Evolutionary conservation across 2,113 vertebrate genomes (phyloP), one percentile per base, ranked within the genome.

Genomic region (Eonycteris spelaea): DNA sequence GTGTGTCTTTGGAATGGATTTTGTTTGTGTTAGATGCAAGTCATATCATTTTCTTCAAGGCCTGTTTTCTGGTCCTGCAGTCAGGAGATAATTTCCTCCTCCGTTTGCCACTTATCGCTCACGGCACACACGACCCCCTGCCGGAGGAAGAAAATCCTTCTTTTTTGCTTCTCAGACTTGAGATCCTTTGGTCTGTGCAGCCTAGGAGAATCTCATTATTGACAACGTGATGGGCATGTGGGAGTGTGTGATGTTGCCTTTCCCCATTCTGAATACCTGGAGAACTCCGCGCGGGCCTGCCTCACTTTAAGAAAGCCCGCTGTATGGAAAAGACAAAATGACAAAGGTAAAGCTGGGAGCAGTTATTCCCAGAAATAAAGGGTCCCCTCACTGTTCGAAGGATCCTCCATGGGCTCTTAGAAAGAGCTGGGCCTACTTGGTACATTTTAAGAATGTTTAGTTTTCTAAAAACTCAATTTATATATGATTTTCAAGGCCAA

Each of bases 181-280:
- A 61, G 87, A 43, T 21, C 38, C 94, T 95, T 71, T 71, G 94
- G 85, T 92, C 70, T 94, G 26, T 68, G 38, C 53, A 59, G 57
- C 59, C 48, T 51, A 3, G 83, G 53, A 71, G 90, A 85, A 94
- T 96, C 96, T 91, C 88, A 45, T 94, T 86, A 94, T 2, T 35
- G 90, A 40, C 80, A 19, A 9, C 14, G 51, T 68, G 94, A 45
- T 0, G 0, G 70, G 74, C 82, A 30, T 67, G 24, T 5, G 45
- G 59, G 65, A 59, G 11, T 5, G 3, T 35, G 55, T 1, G 70
- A 30, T 3, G 12, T 1, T 9, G 14, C 91, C 79, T 57, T 15
- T 12, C 30, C 15, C 61, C 3, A 0, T 35, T 24, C 18, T 79
- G 16, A 73, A 43, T 1, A 73, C 35, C n/a, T 53, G 12, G 33